Evolutionary conservation across 2,888 invertebrate species (phyloP).

Genomic region (Lymantria monacha): DNA sequence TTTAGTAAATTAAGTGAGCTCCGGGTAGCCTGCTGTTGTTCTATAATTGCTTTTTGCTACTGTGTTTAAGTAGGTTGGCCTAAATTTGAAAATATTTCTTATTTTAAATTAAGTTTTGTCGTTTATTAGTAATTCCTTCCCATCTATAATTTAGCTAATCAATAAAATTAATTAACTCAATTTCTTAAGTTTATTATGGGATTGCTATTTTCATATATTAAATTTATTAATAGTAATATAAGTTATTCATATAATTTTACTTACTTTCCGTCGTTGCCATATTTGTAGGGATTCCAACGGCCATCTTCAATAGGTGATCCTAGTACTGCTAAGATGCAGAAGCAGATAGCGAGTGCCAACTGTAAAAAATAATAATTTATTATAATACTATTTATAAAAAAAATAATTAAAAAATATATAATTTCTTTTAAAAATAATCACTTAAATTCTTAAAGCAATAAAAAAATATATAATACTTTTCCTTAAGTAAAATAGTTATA

Average conservation of each 20-base stretch:
- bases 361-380: slow-evolving; percentile 34
- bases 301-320: slow-evolving; percentile 61
- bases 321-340: slow-evolving; percentile 55
- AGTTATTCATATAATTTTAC: slow-evolving; percentile 39
- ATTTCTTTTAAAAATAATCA: too few relatives aligned
- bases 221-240: neutral
- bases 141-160: slow-evolving; percentile 16
- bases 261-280: slow-evolving; percentile 70
- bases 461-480: neutral
- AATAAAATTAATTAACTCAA: neutral
- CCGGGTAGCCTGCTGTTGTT: neutral
- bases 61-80: neutral
- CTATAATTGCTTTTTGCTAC: neutral
- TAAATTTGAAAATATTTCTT: neutral
- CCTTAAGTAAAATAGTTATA: slow-evolving; percentile 4
- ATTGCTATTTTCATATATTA: too few relatives aligned
- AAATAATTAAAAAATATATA: neutral
- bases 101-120: neutral
- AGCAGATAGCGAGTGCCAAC: slow-evolving; percentile 60
- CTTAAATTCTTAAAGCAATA: too few relatives aligned
- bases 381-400: neutral
- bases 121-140: neutral
- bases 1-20: neutral
- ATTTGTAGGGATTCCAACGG: slow-evolving; percentile 66
- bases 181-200: too few relatives aligned